Base-by-base conservation (phyloP, 2,113 vertebrate species). In the Nothobranchius furzeri region DNA sequence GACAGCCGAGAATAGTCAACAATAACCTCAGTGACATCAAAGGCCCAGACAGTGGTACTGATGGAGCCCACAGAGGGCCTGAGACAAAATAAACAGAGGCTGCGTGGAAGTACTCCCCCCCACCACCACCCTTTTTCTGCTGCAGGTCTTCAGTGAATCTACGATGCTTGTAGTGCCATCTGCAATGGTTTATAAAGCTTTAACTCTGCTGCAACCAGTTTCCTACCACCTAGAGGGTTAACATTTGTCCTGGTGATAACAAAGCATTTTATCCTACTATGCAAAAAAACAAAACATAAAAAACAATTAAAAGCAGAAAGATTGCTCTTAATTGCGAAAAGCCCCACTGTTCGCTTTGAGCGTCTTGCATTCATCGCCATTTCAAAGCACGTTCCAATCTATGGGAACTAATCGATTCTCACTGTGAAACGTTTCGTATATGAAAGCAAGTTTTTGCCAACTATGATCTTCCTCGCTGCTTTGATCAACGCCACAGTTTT, bases 21-120 rank as follows among this genome's bases (percentile, higher is more conserved):
- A 92, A 91, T 90, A 90, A 92, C 86, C 89, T 89, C 76, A 72
- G 82, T 88, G 76, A 85, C 85, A 90, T 91, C 88, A 91, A 91
- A 90, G 88, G 83, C 75, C 81, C 84, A 89, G 89, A 84, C 86
- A 88, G 80, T 73, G 81, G 81, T 79, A 79, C 77, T 76, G 81
- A 68, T 75, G 84, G 81, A 88, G 88, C 81, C 88, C 86, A 76
- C 80, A 59, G 82, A 90, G 85, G 87, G 81, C 70, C 72, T 35
- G 24, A 80, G 84, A 79, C 77, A 74, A 82, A 88, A 89, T 80
- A 91, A 91, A 91, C 76, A 73, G 68, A 45, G 43, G 43, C 43
- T 45, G 12, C 2, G 10, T 42, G 1, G 63, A 60, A 71, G 13
- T 7, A n/a, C 47, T 10, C n/a, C 15, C 24, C 17, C 24, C 6